Conservation (phyloP, 2,888 invertebrate species). For the Axea sp. region DNA sequence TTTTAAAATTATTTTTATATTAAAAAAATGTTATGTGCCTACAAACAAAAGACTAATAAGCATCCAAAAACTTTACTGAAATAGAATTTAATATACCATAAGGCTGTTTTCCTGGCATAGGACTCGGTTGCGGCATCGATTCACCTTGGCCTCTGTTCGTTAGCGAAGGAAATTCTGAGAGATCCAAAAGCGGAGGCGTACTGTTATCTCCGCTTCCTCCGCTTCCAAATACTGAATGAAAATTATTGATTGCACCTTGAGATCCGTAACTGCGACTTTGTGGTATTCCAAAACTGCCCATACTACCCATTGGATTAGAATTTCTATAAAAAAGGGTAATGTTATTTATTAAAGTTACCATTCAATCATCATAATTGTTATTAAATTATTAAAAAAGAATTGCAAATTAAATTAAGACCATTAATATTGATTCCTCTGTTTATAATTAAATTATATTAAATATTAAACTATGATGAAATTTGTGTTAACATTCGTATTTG, state of each 20-base stretch:
- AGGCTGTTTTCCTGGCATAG: conserved; percentile 94
- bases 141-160: conserved; percentile 91
- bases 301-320: conserved; percentile 82
- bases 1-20: too few species aligned
- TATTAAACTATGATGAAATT: conserved; percentile 39
- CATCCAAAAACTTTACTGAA: too few species aligned
- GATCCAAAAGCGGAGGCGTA: conserved; percentile 93
- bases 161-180: conserved; percentile 95
- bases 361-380: too few species aligned
- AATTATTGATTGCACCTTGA: conserved; percentile 81
- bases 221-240: conserved; percentile 90
- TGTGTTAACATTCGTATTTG: conserved; percentile 12
- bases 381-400: too few species aligned
- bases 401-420: too few species aligned
- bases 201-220: conserved; percentile 85
- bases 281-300: conserved; percentile 84
- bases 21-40: too few species aligned
- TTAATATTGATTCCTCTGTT: too few species aligned
- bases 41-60: too few species aligned
- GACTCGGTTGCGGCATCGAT: conserved; percentile 88
- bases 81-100: conserved; percentile 85
- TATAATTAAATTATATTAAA: too few species aligned
- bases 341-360: not conserved
- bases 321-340: conserved; percentile 78
- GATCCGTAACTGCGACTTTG: conserved; percentile 81